Evolutionary conservation across 2,113 vertebrate genomes (phyloP), one percentile per base, ranked within the genome.

Genomic region (Mesitornis unicolor): DNA sequence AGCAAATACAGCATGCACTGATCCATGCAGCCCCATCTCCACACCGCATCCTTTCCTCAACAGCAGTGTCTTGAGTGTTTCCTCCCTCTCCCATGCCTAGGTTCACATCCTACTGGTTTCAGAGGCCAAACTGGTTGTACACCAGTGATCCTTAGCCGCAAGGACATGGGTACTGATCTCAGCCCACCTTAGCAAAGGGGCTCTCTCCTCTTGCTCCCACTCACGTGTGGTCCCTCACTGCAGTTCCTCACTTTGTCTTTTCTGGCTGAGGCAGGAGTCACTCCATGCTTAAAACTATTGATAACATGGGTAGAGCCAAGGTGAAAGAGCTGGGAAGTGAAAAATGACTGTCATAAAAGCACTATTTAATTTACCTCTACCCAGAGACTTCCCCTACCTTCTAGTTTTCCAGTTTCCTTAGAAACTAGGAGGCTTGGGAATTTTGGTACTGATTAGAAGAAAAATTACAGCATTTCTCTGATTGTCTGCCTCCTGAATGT

Each of bases 181-280:
- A 11, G 54, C 28, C 35, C 40, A 29, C 10, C 61, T 21, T 7
- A 15, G 40, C 38, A 26, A 24, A 14, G n/a, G n/a, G n/a, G n/a
- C n/a, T n/a, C n/a, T n/a, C n/a, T 47, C 22, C n/a, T 22, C 43
- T 28, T 38, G 38, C 36, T 45, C 38, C 48, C 29, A 2, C 45
- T 59, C 2, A 0, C 0, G 1, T 26, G 16, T 14, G 24, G 16
- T 79, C 22, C 4, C 43, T 45, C 29, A 2, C 5, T 25, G 43
- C 24, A 33, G 51, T 20, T 60, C 35, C 19, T 69, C 10, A 4
- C 29, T 45, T 63, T 36, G 3, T 31, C 29, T 77, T 56, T 47
- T 11, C 43, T 53, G 18, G 16, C 21, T 20, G 25, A 29, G 33
- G 18, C 6, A 13, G 21, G 29, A 84, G 16, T 60, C 7, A 6